Percentiles rank a stretch among this genome's conserved stretches.
Evolutionary conservation across 2,797 vertebrate genomes (phyloP).

Genomic region (Hypotaenidia philippensis): DNA sequence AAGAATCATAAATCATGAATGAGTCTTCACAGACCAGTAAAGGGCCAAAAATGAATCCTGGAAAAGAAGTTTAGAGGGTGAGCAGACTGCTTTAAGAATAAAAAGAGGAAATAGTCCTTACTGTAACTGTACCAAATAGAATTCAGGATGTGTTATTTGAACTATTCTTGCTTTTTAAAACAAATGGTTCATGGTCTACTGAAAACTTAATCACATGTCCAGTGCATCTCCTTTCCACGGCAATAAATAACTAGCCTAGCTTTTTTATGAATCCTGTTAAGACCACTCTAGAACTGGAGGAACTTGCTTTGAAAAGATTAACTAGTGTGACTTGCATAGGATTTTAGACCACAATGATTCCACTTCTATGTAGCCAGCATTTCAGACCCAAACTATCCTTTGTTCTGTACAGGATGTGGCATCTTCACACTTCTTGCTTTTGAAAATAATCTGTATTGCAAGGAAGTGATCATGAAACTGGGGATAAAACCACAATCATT

Average conservation of each 20-base stretch:
- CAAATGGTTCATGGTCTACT: neutral
- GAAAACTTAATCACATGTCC: neutral
- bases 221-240: neutral
- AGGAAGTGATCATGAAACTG: neutral
- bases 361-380: neutral
- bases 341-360: neutral
- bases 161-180: neutral
- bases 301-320: neutral
- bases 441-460: neutral
- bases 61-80: neutral
- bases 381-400: neutral
- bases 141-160: neutral
- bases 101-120: neutral
- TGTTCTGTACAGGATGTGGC: neutral
- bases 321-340: neutral
- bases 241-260: neutral
- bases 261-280: neutral
- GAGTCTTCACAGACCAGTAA: neutral
- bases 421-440: neutral
- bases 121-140: fast-evolving
- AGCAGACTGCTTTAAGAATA: neutral
- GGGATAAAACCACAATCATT: neutral
- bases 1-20: neutral
- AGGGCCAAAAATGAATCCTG: neutral
- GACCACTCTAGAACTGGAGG: neutral